Conservation (phyloP, 2,888 invertebrate genomes). For the Digitonthophagus gazella region DNA sequence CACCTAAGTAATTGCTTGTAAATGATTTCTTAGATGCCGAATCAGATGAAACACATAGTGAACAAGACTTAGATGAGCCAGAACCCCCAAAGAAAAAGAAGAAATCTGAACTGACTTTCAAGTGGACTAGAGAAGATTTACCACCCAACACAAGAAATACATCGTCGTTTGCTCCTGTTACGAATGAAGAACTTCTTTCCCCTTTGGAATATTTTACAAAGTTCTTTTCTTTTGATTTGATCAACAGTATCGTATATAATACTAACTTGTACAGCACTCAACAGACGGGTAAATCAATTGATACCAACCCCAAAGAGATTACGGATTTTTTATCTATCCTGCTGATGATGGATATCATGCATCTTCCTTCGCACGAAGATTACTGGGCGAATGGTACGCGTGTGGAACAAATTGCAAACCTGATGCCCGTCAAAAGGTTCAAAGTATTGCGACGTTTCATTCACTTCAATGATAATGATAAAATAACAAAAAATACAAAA, state of each 20-base stretch:
- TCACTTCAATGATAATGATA: slow-evolving; percentile 26
- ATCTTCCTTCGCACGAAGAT: slow-evolving; percentile 24
- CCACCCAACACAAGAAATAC: too few relatives aligned
- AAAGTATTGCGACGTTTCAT: slow-evolving; percentile 29
- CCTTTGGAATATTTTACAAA: slow-evolving; percentile 25
- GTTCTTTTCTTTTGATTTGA: slow-evolving; percentile 21
- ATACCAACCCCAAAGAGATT: slow-evolving; percentile 13
- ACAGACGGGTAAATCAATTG: slow-evolving; percentile 14
- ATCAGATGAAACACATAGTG: too few relatives aligned
- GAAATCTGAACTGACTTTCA: too few relatives aligned
- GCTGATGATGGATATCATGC: slow-evolving; percentile 27
- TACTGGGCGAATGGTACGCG: slow-evolving; percentile 21
- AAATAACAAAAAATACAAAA: slow-evolving; percentile 23
- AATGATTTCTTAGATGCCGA: too few relatives aligned
- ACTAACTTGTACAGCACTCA: slow-evolving; percentile 27
- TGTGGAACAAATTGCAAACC: slow-evolving; percentile 24
- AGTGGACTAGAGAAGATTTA: too few relatives aligned
- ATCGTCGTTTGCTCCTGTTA: too few relatives aligned
- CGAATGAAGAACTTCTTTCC: too few relatives aligned
- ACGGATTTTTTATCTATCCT: slow-evolving; percentile 25
- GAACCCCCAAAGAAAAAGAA: too few relatives aligned
- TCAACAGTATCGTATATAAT: slow-evolving; percentile 21
- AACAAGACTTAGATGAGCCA: too few relatives aligned
- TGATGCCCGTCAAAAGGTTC: slow-evolving; percentile 29
- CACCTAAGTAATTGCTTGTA: too few relatives aligned